Conservation (phyloP, 1,140 invertebrate species). For the Metopolophium dirhodum region DNA sequence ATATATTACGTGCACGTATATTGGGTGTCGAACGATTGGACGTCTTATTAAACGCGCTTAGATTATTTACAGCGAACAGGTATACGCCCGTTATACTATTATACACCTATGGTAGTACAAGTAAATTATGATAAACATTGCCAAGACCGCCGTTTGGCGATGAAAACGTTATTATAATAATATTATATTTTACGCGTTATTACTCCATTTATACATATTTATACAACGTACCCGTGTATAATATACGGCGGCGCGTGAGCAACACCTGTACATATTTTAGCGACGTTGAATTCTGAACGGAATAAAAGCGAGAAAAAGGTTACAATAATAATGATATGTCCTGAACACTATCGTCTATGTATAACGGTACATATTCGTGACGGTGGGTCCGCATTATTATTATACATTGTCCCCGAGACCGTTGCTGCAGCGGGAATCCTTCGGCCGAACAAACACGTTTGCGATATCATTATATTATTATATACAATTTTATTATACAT, state of each 20-base stretch:
- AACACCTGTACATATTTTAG: neutral
- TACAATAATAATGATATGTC: neutral
- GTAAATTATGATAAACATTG: neutral
- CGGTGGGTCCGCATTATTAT: neutral
- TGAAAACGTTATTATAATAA: constrained; percentile 5
- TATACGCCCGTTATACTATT: neutral
- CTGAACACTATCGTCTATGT: neutral
- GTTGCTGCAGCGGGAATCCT: neutral
- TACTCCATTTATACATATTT: neutral
- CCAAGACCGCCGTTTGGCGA: neutral
- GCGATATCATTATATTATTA: neutral
- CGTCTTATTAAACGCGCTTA: constrained; percentile 6
- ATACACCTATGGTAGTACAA: neutral
- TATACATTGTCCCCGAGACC: neutral
- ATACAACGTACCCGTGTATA: neutral
- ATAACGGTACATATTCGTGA: neutral
- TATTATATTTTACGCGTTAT: neutral
- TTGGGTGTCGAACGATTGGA: constrained; percentile 25
- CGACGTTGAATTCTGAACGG: neutral
- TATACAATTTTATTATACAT: neutral
- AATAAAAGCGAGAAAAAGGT: constrained; percentile 17
- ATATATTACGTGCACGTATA: neutral
- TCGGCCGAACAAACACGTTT: neutral
- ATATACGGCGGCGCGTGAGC: neutral
- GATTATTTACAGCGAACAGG: neutral